Percentiles rank a stretch among this genome's conserved stretches.
phyloP scores from a whole-genome alignment of 2,113 vertebrate genomes.

The Syrrhaptes paradoxus region DNA sequence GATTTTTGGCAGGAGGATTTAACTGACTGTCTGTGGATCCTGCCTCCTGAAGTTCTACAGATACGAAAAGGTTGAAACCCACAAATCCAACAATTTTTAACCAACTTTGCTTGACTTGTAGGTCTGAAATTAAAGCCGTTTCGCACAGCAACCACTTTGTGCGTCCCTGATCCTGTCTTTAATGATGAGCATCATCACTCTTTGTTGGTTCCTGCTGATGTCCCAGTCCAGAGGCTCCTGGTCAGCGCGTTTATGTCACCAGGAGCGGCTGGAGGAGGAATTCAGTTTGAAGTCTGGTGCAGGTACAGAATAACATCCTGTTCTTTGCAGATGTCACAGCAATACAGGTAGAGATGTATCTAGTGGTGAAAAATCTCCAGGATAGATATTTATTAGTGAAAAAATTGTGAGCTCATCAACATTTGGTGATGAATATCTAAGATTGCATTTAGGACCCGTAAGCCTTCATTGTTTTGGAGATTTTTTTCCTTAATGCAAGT shows the following conservation, averaged over 20 bases:
- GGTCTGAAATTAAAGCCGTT: conserved; percentile 82
- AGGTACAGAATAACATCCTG: conserved; percentile 75
- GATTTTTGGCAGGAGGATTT: background rate
- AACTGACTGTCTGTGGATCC: background rate
- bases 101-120: conserved; percentile 52
- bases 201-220: conserved; percentile 79
- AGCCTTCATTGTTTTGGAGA: background rate
- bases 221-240: conserved; percentile 90
- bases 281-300: conserved; percentile 98
- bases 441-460: background rate
- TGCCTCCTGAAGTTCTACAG: background rate
- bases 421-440: background rate
- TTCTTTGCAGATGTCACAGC: background rate
- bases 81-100: background rate
- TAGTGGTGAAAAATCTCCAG: background rate
- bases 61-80: background rate
- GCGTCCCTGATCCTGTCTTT: conserved; percentile 89
- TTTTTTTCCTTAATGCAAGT: background rate
- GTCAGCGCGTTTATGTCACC: conserved; percentile 80
- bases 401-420: background rate
- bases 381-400: background rate
- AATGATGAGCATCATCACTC: conserved; percentile 86
- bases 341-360: background rate
- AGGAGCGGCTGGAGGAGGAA: conserved; percentile 78
- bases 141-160: conserved; percentile 87